Conservation (phyloP, 2,888 invertebrate genomes). For the Pristionchus maxplancki region DNA sequence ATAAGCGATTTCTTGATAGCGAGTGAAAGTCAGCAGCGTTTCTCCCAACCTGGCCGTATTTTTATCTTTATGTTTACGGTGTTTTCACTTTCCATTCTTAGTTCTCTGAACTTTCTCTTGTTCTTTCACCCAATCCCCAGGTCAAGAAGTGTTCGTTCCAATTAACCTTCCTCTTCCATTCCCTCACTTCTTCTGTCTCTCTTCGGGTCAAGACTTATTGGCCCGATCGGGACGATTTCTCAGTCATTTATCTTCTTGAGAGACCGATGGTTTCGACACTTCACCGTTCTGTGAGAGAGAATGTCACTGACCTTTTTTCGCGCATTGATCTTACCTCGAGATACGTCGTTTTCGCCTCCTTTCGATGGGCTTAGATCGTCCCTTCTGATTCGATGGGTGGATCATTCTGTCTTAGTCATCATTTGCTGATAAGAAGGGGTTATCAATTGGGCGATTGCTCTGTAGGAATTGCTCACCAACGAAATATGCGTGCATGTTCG, state of each 20-base stretch:
- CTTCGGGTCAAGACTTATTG: conserved; percentile 12
- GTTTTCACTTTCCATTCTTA: not conserved
- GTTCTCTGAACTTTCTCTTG: not conserved
- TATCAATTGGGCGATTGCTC: not conserved
- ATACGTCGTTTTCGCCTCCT: not conserved
- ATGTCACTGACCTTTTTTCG: conserved; percentile 19
- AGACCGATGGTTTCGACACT: not conserved
- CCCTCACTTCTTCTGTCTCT: not conserved
- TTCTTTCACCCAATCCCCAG: not conserved
- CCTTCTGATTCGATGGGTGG: not conserved
- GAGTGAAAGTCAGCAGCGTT: conserved; percentile 17
- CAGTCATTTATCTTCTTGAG: not conserved
- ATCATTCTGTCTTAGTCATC: not conserved
- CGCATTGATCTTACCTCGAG: not conserved
- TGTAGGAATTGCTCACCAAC: not conserved
- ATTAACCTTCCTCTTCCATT: conserved; percentile 27
- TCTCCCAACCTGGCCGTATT: not conserved
- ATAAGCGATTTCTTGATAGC: conserved; percentile 26
- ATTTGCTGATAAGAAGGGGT: not conserved
- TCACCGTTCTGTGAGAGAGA: not conserved
- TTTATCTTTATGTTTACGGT: not conserved
- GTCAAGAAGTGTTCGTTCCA: conserved; percentile 35
- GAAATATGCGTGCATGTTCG: not conserved
- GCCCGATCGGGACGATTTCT: not conserved
- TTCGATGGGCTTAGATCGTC: not conserved